Base-by-base conservation (phyloP, 2,888 invertebrate genomes). In the Eupithecia vulgata region DNA sequence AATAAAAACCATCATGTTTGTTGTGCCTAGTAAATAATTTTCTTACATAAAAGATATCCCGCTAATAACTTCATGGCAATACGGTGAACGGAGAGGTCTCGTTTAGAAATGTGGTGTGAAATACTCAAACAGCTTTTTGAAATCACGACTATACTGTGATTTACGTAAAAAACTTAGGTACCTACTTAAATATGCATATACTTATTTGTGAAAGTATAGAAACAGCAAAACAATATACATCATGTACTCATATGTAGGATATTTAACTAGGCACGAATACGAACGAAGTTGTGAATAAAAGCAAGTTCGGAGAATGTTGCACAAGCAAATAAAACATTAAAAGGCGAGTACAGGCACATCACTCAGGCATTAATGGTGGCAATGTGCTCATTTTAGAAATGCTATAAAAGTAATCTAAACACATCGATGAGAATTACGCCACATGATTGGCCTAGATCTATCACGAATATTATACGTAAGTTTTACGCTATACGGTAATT, bases 381-480 rank as follows among this genome's bases (percentile, higher is more conserved):
- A 66, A 61, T 62, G 71, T 42, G 68, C 74, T 68, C 71, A 68
- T 68, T 74, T 74, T 74, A 74, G 74, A 74, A 71, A 52, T 15
- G 66, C 71, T 66, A 71, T 74, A 71, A 71, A 74, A 74, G 61
- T 52, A 52, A 74, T 66, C 48, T 67, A 71, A 74, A 71, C 73
- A 74, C 34, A 68, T 74, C 71, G 70, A 70, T 45, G 42, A 40
- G 64, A 65, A 65, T 62, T 62, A 68, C 70, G 70, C 34, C 67
- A 70, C 40, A 34, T 61, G 34, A 61, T 57, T 57, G 57, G 57
- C 12, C 25, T 25, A 57, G 25, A 57, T 57, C 57, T 57, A 52
- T 52, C 52, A 52, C 57, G 13, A 57, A 25, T 57, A 52, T 21
- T 52, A 21, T 21, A 10, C 10, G 57, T 57, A 21, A 25, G 13